Evolutionary conservation across 1,140 invertebrate species (phyloP).

Genomic region (Meloidogyne exigua): DNA sequence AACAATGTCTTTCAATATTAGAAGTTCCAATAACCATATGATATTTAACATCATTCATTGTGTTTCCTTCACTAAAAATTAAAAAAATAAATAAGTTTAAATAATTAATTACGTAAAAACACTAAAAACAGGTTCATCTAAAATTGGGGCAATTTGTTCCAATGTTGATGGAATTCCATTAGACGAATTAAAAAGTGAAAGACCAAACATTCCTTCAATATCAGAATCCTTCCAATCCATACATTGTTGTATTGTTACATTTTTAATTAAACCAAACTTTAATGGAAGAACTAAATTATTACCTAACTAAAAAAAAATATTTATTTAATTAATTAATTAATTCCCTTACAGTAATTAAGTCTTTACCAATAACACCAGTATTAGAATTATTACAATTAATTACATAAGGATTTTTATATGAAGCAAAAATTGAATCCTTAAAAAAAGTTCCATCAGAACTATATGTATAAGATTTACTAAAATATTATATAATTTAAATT

Average conservation of each 20-base stretch:
- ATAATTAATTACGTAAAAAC: not conserved
- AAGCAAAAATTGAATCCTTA: not conserved
- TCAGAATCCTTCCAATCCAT: constrained; percentile 1
- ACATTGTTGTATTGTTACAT: constrained; percentile 1
- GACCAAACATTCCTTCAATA: constrained; percentile 2
- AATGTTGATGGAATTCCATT: constrained; percentile 4
- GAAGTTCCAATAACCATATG: not conserved
- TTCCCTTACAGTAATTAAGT: not conserved
- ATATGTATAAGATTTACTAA: not conserved
- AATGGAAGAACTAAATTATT: not conserved
- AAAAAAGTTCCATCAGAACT: not conserved
- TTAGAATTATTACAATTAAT: not conserved
- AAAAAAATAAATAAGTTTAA: not conserved
- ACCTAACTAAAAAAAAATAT: not conserved
- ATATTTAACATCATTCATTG: not conserved
- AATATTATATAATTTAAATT: not conserved
- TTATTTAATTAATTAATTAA: not conserved
- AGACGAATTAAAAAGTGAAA: not conserved
- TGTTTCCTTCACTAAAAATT: not conserved
- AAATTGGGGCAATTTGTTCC: not conserved
- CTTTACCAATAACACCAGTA: not conserved
- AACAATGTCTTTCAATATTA: not conserved
- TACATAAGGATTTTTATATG: not conserved
- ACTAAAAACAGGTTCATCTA: not conserved
- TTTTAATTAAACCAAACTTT: not conserved